These are phyloP conservation scores for Morinoia aosen DNA, from an alignment of 2,888 invertebrate genomes.

Conservation along the genomic window DNA sequence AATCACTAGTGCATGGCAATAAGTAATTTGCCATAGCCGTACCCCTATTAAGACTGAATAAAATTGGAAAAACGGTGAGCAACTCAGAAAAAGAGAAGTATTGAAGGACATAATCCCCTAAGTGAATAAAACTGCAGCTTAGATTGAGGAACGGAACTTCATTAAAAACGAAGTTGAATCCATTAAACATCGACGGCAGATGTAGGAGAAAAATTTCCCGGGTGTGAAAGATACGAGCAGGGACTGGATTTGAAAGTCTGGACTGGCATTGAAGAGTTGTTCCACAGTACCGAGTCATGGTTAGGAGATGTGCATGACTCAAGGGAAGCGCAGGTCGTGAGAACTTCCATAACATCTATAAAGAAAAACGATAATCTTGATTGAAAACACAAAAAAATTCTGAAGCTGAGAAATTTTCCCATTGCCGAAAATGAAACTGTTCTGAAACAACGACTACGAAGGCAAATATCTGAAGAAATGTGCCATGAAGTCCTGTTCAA, in stretches of 20 bases:
- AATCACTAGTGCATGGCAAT: neutral
- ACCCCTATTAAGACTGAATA: neutral
- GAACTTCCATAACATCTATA: neutral
- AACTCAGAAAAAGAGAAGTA: neutral
- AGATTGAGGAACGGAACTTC: neutral
- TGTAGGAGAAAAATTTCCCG: neutral
- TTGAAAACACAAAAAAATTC: neutral
- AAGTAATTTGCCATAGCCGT: neutral
- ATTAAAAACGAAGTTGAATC: neutral
- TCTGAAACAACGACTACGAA: neutral
- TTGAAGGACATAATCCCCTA: neutral
- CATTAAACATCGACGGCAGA: neutral
- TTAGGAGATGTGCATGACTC: neutral
- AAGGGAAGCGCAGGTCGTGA: neutral
- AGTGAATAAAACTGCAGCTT: neutral
- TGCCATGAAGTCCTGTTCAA: neutral
- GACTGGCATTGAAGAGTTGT: neutral
- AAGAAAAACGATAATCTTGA: neutral
- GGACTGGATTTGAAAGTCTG: neutral
- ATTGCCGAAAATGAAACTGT: neutral
- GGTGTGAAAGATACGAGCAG: neutral
- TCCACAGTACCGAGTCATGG: neutral
- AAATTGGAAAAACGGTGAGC: neutral
- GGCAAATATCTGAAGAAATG: neutral
- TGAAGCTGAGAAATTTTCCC: neutral